Evolutionary conservation across 1,140 invertebrate genomes (phyloP).

Genomic region (Gerris buenoi): DNA sequence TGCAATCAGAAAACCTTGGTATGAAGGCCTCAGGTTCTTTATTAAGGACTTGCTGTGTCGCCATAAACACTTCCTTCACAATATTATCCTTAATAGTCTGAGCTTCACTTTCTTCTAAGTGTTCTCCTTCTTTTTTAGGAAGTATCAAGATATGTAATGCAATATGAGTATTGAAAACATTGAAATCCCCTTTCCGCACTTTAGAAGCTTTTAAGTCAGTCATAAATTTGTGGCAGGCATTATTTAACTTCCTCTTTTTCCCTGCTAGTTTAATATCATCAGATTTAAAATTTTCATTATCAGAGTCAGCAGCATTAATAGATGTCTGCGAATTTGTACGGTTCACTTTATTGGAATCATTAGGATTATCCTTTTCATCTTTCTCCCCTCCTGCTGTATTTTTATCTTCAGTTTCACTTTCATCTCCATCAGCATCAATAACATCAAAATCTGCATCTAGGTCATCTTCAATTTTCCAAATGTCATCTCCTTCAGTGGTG

Average conservation of each 20-base stretch:
- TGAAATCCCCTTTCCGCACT: background rate
- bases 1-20: background rate
- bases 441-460: slow-evolving; percentile 5
- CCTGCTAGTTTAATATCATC: slow-evolving; percentile 2
- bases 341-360: background rate
- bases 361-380: slow-evolving; percentile 3
- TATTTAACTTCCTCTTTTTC: background rate
- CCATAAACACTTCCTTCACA: background rate
- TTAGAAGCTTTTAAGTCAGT: background rate
- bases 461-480: slow-evolving; percentile 8
- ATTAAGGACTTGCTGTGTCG: background rate
- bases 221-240: background rate
- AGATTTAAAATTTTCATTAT: too few species aligned
- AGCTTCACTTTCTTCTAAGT: background rate
- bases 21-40: background rate
- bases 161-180: background rate
- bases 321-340: too few species aligned
- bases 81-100: background rate
- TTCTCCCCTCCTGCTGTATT: slow-evolving; percentile 8
- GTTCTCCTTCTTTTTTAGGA: background rate
- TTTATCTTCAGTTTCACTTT: slow-evolving; percentile 2
- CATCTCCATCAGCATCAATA: slow-evolving; percentile 7
- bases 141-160: background rate
- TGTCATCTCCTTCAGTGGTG: slow-evolving; percentile 1
- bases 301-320: too few species aligned